Evolutionary conservation across 2,888 invertebrate species (phyloP), one percentile per base, ranked within the genome.

Genomic region (Diplazon laetatorius): DNA sequence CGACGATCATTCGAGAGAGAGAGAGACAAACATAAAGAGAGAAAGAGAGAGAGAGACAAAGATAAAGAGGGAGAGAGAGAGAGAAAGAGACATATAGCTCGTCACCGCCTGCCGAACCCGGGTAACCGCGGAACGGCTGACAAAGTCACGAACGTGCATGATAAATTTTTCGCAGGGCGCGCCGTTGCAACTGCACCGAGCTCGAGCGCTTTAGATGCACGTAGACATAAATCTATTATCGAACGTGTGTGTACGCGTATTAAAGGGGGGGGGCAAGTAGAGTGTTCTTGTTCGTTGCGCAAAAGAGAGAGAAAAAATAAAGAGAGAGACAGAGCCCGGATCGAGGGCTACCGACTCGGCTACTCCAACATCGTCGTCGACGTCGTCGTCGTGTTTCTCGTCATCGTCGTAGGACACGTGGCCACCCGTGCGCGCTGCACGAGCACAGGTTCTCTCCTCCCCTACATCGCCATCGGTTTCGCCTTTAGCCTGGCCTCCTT

Each of bases 351-450:
- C 46, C 48, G 60, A 60, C 52, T 57, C 25, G 44, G 30, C 30
- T 22, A 16, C 3, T 62, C 46, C 48, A 37, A 48, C 70, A 60
- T 72, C 30, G 30, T 22, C 46, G 16, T 62, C 46, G 52, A 46
- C 44, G 44, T n/a, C 48, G 20, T 59, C 48, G 48, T 60, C 70
- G 70, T 72, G 52, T 55, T 66, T 39, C 66, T 37, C 48, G 69
- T 57, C 57, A 44, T 25, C 55, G 62, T 50, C 18, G 71, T 63
- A 60, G 66, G 66, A 81, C 62, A 77, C 77, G 79, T 79, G 81
- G 81, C 81, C 81, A 79, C 76, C 79, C 79, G 71, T 72, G 77
- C 73, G 78, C 72, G 78, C 72, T 22, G 48, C 48, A 59, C 52
- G 71, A 66, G 65, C 76, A 44, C 60, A 74, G 73, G 70, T 57